phyloP scores from a whole-genome alignment of 1,140 invertebrate genomes.

The Fopius arisanus region DNA sequence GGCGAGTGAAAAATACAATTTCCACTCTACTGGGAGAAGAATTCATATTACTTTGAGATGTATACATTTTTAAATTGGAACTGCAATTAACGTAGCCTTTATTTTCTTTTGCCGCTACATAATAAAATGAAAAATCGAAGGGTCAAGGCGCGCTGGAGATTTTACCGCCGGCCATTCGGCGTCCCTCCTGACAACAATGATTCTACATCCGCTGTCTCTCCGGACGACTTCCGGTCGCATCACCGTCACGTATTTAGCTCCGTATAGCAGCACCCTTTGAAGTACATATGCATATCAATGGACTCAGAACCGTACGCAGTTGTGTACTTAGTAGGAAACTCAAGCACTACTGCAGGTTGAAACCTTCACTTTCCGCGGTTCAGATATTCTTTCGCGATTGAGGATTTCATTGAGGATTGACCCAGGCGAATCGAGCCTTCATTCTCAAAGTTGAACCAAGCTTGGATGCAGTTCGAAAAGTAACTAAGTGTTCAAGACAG shows the following conservation, averaged over 20 bases:
- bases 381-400: conserved; percentile 63
- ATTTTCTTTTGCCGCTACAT: background rate
- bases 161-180: conserved; percentile 57
- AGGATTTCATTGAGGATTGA: too few relatives aligned
- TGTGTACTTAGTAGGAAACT: conserved; percentile 7
- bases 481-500: too few relatives aligned
- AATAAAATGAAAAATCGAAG: background rate
- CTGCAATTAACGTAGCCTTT: too few relatives aligned
- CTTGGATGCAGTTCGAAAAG: too few relatives aligned
- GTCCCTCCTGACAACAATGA: too few relatives aligned
- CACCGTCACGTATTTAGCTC: conserved; percentile 62
- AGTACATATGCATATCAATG: conserved; percentile 18
- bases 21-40: too few relatives aligned
- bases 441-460: too few relatives aligned
- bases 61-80: too few relatives aligned
- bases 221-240: conserved; percentile 57
- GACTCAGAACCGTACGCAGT: conserved; percentile 7
- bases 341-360: background rate
- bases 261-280: conserved; percentile 18
- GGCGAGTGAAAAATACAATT: too few relatives aligned
- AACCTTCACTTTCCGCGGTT: conserved; percentile 34
- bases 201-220: conserved; percentile 63
- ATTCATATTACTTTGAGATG: too few relatives aligned
- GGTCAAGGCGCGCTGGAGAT: conserved; percentile 1
- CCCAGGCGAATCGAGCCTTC: too few relatives aligned